A percentile compares a stretch with the other conserved stretches of the same genome.
These are phyloP conservation scores for Maniola jurtina DNA, from an alignment of 1,140 invertebrate genomes.

Conservation along the genomic window DNA sequence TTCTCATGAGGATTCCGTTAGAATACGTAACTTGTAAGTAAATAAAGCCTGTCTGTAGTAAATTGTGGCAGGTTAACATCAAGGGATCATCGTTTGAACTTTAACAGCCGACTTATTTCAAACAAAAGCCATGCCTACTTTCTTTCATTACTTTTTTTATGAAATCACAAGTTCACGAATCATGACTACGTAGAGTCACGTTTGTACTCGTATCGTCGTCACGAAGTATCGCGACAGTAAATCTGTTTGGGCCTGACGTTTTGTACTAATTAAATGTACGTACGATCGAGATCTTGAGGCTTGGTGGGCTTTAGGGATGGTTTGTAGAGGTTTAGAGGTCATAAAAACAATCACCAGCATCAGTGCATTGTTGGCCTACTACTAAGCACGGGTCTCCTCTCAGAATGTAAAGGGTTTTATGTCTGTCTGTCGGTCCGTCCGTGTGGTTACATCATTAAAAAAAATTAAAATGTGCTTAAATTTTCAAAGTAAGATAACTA, in stretches of 20 bases:
- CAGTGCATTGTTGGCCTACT: too few species aligned
- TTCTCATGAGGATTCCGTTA: too few species aligned
- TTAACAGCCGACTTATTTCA: not conserved
- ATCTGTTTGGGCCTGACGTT: slow-evolving; percentile 21
- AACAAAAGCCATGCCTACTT: not conserved
- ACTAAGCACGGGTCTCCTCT: too few species aligned
- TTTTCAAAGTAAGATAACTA: too few species aligned
- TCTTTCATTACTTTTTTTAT: slow-evolving; percentile 9
- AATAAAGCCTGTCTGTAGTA: too few species aligned
- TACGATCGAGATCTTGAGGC: slow-evolving; percentile 19
- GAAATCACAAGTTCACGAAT: slow-evolving; percentile 27
- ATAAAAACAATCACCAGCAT: not conserved
- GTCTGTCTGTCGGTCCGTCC: too few species aligned
- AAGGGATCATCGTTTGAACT: too few species aligned
- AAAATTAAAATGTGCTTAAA: too few species aligned
- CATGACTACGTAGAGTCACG: slow-evolving; percentile 22
- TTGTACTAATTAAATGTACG: slow-evolving; percentile 31
- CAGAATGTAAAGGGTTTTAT: too few species aligned
- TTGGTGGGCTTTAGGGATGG: slow-evolving; percentile 3
- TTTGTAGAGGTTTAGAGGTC: not conserved
- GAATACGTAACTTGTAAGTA: too few species aligned
- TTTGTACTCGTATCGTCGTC: slow-evolving; percentile 18
- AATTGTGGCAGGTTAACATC: too few species aligned
- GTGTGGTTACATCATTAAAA: too few species aligned
- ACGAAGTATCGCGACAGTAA: slow-evolving; percentile 18